Evolutionary conservation across 2,888 invertebrate species (phyloP).

Genomic region (Tortricodes alternella): DNA sequence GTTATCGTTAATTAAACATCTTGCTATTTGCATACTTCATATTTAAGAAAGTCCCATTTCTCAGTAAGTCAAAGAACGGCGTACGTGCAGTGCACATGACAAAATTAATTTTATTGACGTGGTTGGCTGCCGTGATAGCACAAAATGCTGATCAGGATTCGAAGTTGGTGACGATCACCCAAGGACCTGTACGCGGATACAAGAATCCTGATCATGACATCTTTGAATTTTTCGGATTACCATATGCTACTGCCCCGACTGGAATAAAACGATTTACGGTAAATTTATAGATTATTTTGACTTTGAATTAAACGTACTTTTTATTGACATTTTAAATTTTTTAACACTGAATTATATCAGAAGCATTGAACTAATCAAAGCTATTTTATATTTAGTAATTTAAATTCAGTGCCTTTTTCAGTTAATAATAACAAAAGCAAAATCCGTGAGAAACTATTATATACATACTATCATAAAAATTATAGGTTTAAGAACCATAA

Average conservation of each 20-base stretch:
- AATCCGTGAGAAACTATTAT: too few relatives aligned
- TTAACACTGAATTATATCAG: too few relatives aligned
- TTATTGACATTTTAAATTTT: too few relatives aligned
- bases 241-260: background rate
- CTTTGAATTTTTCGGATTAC: constrained; percentile 6
- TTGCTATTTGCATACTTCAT: too few relatives aligned
- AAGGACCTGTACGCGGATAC: constrained; percentile 3
- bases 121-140: background rate
- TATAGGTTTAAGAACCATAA: too few relatives aligned
- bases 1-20: too few relatives aligned
- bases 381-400: too few relatives aligned
- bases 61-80: background rate
- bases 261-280: background rate
- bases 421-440: too few relatives aligned
- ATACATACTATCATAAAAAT: too few relatives aligned
- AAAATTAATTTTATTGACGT: background rate
- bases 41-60: background rate
- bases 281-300: background rate
- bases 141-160: background rate
- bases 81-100: background rate
- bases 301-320: too few relatives aligned
- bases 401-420: too few relatives aligned
- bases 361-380: too few relatives aligned
- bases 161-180: background rate
- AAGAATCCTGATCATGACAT: background rate